phyloP scores from a whole-genome alignment of 2,888 invertebrate species.

The Brachyptera risi region DNA sequence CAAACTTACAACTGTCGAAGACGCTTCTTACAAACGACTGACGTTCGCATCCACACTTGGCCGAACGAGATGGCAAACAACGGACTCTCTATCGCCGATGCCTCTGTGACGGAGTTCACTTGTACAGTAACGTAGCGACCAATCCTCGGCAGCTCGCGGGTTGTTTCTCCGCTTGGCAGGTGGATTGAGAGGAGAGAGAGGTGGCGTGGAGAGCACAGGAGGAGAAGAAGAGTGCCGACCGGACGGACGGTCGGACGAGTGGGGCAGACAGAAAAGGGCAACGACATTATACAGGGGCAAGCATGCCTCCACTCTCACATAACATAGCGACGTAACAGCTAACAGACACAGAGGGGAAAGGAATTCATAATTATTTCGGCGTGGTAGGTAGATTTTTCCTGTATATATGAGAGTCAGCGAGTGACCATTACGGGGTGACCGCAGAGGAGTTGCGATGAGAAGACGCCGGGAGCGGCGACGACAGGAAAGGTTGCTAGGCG shows the following conservation, averaged over 20 bases:
- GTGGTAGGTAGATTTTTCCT: conserved; percentile 24
- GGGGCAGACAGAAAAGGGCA: conserved; percentile 43
- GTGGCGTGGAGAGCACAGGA: conserved; percentile 35
- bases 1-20: not conserved
- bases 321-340: conserved; percentile 27
- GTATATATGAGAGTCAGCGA: conserved; percentile 2
- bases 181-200: conserved; percentile 34
- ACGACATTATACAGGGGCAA: conserved; percentile 40
- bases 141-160: conserved; percentile 27
- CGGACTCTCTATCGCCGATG: too few relatives aligned
- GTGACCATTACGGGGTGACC: conserved; percentile 11
- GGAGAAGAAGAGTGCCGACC: conserved; percentile 17
- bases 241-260: conserved; percentile 24
- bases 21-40: not conserved
- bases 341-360: conserved; percentile 34
- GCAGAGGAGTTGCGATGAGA: not conserved
- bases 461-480: not conserved
- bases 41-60: conserved; percentile 11
- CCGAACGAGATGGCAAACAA: too few relatives aligned
- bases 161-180: conserved; percentile 34
- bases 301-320: conserved; percentile 23
- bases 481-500: too few relatives aligned
- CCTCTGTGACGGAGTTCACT: conserved; percentile 22
- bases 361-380: conserved; percentile 34
- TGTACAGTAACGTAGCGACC: conserved; percentile 24